Evolutionary conservation across 2,888 invertebrate species (phyloP).

Genomic region (Tenthredo notha): DNA sequence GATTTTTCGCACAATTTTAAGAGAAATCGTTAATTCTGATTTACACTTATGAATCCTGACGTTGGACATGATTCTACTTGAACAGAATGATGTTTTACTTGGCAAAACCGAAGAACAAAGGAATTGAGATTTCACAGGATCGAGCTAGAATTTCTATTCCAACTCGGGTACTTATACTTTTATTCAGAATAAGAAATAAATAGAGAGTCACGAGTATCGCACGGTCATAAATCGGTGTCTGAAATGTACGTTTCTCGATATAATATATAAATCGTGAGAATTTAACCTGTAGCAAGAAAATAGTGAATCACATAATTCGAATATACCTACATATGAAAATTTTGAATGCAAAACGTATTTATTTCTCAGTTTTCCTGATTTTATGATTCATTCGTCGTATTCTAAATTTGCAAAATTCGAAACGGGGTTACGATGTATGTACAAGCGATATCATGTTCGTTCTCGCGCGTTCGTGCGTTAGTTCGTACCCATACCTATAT

Average conservation of each 20-base stretch:
- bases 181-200: constrained; percentile 31
- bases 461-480: not conserved
- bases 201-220: constrained; percentile 17
- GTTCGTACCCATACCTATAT: not conserved
- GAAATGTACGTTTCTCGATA: constrained; percentile 19
- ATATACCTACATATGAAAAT: not conserved
- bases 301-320: not conserved
- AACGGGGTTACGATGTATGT: not conserved
- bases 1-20: too few relatives aligned
- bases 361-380: not conserved
- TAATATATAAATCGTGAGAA: constrained; percentile 19
- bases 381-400: not conserved
- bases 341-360: not conserved
- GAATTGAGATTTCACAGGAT: too few relatives aligned
- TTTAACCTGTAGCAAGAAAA: constrained; percentile 6
- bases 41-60: too few relatives aligned
- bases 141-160: not conserved
- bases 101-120: too few relatives aligned
- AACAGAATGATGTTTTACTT: too few relatives aligned
- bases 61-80: too few relatives aligned
- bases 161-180: not conserved
- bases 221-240: constrained; percentile 15
- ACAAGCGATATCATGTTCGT: not conserved
- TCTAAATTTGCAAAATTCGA: not conserved
- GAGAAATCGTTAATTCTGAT: too few relatives aligned